Evolutionary conservation across 2,888 invertebrate species (phyloP).

Genomic region (Kuschelorhynchus macadamiae): DNA sequence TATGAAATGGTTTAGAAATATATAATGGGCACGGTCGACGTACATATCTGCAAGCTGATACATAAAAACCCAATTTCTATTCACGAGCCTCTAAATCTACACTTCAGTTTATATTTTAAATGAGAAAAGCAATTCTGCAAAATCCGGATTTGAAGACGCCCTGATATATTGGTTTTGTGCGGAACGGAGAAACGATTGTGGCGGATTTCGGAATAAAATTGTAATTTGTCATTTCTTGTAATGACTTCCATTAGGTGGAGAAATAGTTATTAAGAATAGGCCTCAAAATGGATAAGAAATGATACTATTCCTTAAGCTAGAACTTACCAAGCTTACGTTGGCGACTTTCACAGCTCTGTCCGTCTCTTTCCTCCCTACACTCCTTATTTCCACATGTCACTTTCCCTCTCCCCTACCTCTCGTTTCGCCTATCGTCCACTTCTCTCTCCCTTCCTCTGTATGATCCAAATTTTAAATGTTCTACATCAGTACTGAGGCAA

Average conservation of each 20-base stretch:
- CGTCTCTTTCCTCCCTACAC: too few species aligned
- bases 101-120: constrained; percentile 12
- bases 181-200: neutral
- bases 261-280: too few species aligned
- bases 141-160: neutral
- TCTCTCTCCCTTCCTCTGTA: too few species aligned
- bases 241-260: too few species aligned
- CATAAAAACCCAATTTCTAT: constrained; percentile 39
- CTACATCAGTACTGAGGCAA: too few species aligned
- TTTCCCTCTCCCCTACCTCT: too few species aligned
- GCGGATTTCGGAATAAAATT: neutral
- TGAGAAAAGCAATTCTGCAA: constrained; percentile 21
- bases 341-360: too few species aligned
- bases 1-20: constrained; percentile 46
- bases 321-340: too few species aligned
- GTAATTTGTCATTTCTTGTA: neutral
- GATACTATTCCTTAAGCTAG: neutral
- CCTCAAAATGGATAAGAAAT: too few species aligned
- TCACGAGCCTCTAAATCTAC: constrained; percentile 30
- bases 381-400: too few species aligned
- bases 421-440: too few species aligned
- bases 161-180: neutral
- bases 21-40: constrained; percentile 34
- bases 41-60: constrained; percentile 38
- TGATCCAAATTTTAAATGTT: too few species aligned